Evolutionary conservation across 2,888 invertebrate genomes (phyloP), one percentile per base, ranked within the genome.

Genomic region (Clitarchus hookeri): DNA sequence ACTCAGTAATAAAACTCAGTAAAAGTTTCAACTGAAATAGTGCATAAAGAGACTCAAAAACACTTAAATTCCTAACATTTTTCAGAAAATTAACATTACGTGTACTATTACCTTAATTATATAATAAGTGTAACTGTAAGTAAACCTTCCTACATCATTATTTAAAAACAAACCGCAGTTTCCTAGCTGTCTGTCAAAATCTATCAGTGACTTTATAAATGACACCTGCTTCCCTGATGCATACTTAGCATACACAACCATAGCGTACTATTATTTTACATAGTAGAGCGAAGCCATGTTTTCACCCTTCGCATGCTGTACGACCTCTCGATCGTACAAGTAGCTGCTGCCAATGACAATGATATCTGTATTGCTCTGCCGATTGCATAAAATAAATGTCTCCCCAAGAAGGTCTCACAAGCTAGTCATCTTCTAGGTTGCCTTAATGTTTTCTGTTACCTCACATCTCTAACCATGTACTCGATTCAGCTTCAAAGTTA

Each of bases 251-350:
- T 85, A 84, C 86, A 85, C 84, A 88, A 27, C 80, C 85, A 86
- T 44, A 79, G 79, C 27, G 89, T 86, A 27, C 88, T 77, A 65
- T 88, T 86, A 84, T 88, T 87, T 12, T 26, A 80, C 88, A 88
- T 88, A 84, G 88, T 88, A 88, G 79, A 79, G 12, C 79, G 25
- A 9, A 79, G 27, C 79, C 79, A 79, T 19, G 27, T 79, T 79
- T 79, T 89, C 26, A 89, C 87, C 84, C 87, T 86, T 23, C 87
- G 85, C 77, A 89, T 85, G 16, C 88, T 89, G 85, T 88, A 88
- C 36, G 86, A 87, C 80, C 88, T 84, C 85, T 88, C 89, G 25
- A 88, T 87, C 11, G 87, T 86, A 54, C 88, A 87, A 53, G 87
- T 88, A 44, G 87, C 87, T n/a, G 85, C 80, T 0, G 88, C 88